These are phyloP conservation scores for Acronicta leporina DNA, from an alignment of 2,888 invertebrate genomes.

Conservation along the genomic window DNA sequence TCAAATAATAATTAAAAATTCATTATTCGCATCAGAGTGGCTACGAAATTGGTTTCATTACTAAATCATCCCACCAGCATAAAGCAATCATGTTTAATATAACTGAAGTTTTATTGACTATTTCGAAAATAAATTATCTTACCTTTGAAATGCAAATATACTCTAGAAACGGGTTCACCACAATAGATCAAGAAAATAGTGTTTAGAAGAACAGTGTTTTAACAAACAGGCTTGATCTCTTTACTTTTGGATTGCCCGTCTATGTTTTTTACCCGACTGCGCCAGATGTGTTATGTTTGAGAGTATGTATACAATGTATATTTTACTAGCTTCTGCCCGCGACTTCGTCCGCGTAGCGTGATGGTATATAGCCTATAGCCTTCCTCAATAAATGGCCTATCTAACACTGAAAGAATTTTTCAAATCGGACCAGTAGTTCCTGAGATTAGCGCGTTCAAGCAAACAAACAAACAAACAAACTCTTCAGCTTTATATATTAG, in stretches of 20 bases:
- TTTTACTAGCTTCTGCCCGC: no score
- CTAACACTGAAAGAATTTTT: no score
- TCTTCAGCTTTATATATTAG: no score
- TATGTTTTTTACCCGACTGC: no score
- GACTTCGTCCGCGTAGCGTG: no score
- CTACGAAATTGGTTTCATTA: conserved; percentile 35
- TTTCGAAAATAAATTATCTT: conserved; percentile 8
- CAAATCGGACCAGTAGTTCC: no score
- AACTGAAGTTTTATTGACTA: conserved; percentile 2
- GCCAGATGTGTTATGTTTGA: no score
- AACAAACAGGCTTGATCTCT: conserved; percentile 3
- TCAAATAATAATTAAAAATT: conserved; percentile 28
- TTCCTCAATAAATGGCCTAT: no score
- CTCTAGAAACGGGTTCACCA: conserved; percentile 4
- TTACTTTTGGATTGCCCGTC: not conserved
- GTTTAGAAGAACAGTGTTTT: conserved; percentile 5
- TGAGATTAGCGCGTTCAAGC: no score
- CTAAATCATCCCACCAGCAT: conserved; percentile 17
- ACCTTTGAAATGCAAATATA: conserved; percentile 10
- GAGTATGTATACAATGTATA: no score
- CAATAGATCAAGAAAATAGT: conserved; percentile 4
- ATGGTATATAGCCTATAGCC: no score
- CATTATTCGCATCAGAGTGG: conserved; percentile 22
- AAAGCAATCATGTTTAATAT: conserved; percentile 20
- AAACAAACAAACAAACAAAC: no score